These are phyloP conservation scores for Erethizon dorsatum DNA, from an alignment of 2,797 vertebrate species.

Conservation along the genomic window DNA sequence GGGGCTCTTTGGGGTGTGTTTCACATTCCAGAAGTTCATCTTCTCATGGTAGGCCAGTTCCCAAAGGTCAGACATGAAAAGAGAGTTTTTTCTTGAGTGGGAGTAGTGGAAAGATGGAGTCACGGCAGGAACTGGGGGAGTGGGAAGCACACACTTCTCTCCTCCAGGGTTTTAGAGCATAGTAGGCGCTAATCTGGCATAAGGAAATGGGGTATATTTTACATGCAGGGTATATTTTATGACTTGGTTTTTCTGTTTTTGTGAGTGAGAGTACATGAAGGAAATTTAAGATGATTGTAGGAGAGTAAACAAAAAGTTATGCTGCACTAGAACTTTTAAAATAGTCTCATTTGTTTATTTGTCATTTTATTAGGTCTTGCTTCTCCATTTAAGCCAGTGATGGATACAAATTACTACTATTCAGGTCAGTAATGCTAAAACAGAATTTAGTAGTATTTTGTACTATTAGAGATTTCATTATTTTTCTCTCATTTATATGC, in stretches of 20 bases:
- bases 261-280: background rate
- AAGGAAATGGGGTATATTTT: background rate
- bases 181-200: background rate
- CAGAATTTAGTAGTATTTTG: constrained; percentile 70
- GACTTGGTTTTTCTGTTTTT: background rate
- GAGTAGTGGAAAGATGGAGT: background rate
- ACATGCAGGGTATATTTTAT: background rate
- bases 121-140: background rate
- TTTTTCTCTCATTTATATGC: constrained; percentile 80
- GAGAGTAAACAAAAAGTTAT: constrained; percentile 49
- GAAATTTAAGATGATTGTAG: constrained; percentile 45
- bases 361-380: constrained; percentile 94
- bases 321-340: constrained; percentile 44
- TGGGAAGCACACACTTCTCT: background rate
- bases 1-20: background rate
- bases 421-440: constrained; percentile 93
- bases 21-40: constrained; percentile 12
- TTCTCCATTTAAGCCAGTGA: constrained; percentile 97
- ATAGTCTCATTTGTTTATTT: constrained; percentile 69
- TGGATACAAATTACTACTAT: constrained; percentile 97
- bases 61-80: background rate
- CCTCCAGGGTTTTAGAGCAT: background rate
- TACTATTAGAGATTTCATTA: constrained; percentile 66
- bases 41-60: background rate
- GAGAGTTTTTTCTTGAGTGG: background rate